Base-by-base conservation (phyloP, 1,140 invertebrate species). In the Hycleus phaleratus region DNA sequence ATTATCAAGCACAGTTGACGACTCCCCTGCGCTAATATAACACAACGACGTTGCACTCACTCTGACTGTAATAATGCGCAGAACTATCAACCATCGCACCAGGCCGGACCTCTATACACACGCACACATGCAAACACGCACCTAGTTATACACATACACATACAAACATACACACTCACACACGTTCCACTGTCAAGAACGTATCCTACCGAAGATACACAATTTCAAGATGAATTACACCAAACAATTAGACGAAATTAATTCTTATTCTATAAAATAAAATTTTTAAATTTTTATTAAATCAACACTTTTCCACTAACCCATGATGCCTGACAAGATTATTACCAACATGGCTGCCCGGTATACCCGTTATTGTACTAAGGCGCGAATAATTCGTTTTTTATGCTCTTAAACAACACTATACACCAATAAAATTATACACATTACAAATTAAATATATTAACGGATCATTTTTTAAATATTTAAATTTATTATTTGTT, bases 261-360 rank as follows among this genome's bases (percentile, higher is more conserved):
- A 7, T 10, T 1, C 5, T 42, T n/a, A 5, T 7, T 42, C 11
- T 8, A 10, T 11, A 8, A 42, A 42, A 7, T n/a, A 9, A 42
- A 42, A n/a, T 7, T 42, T 42, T 42, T n/a, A 11, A 10, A 8
- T 11, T n/a, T 42, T n/a, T 42, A 8, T 42, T n/a, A 42, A n/a
- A 11, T 10, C 4, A 10, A 6, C 9, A n/a, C 9, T n/a, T 42
- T 10, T 42, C 10, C 9, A 56, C 66, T 70, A 73, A 71, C 72
- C 71, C 72, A 74, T 74, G 71, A 73, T 73, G 71, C 69, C 62
- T 67, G 71, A 69, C 68, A 64, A 65, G 56, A 71, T 63, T 63
- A 65, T 64, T 67, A 64, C 60, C 69, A 74, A 74, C 70, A 74
- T 74, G 72, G 72, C 72, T 70, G 70, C 71, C 72, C 32, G 70